Evolutionary conservation across 2,113 vertebrate species (phyloP), one percentile per base, ranked within the genome.

Genomic region (Geococcyx californianus): DNA sequence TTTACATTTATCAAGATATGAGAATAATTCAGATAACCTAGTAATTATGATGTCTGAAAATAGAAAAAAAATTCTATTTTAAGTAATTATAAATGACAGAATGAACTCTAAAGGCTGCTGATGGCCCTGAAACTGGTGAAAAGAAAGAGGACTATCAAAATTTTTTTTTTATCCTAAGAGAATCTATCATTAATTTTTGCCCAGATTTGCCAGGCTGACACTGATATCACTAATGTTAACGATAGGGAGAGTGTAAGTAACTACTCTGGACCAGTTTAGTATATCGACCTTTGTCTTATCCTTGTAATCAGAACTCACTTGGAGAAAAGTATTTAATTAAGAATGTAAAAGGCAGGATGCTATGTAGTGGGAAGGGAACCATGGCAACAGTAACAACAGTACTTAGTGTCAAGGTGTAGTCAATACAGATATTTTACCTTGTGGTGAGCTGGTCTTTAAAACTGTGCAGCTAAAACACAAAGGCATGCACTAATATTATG

Each of bases 271-370:
- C 17, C 9, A 24, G 31, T 4, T 84, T 69, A 78, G 79, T 80
- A 8, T 33, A 66, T 75, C 42, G 58, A 33, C 20, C 54, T 90
- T 52, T 84, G 9, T 63, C 52, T 94, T 60, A 88, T 31, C 67
- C 64, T 58, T 72, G 17, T 51, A 84, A 91, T 96, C 59, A 87
- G 66, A 86, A 80, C 25, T 59, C 44, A 42, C 19, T 38, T 49
- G 63, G 40, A 94, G 47, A 95, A 94, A 95, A 34, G 1, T 68
- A 84, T 82, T 95, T 92, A 94, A 89, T 77, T 93, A 80, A 68
- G 40, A 23, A 7, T 42, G 34, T 77, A 86, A 97, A 89, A 49
- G 62, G 17, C 75, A 87, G n/a, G 36, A 74, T 74, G 72, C 38
- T 83, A 59, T 66, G 45, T n/a, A 52, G 51, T 72, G 45, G 31